Evolutionary conservation across 1,140 invertebrate genomes (phyloP).

Genomic region (Aphaenogaster ashmeadi): DNA sequence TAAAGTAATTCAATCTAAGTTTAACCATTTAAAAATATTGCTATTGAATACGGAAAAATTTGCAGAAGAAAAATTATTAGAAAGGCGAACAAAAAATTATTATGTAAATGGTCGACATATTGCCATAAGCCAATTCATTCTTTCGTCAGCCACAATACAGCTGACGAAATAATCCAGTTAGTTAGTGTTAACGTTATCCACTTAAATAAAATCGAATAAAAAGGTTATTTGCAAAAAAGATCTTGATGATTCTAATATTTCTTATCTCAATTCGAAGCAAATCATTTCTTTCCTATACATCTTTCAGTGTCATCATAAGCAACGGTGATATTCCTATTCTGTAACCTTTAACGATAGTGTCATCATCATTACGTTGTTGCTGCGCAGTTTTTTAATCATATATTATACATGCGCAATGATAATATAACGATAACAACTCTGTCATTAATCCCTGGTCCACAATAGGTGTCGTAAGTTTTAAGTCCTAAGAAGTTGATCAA

Average conservation of each 20-base stretch:
- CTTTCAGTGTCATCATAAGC: neutral
- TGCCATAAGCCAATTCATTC: neutral
- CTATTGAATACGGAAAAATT: neutral
- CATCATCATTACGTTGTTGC: too few species aligned
- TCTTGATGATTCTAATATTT: neutral
- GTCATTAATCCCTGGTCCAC: too few species aligned
- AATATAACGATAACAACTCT: too few species aligned
- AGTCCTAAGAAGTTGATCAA: too few species aligned
- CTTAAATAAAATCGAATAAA: slow-evolving; percentile 11
- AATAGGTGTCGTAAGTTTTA: too few species aligned
- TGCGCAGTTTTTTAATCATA: too few species aligned
- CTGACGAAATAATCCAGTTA: neutral
- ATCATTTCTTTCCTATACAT: neutral
- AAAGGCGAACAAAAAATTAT: neutral
- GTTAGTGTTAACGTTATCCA: neutral
- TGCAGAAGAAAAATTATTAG: neutral
- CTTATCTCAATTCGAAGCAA: neutral
- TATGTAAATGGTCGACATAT: neutral
- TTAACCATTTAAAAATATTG: neutral
- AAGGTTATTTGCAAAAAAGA: neutral
- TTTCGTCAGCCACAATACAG: neutral
- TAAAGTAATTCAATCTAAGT: neutral
- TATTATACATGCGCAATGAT: too few species aligned
- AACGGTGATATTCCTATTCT: neutral
- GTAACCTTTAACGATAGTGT: too few species aligned